phyloP scores from a whole-genome alignment of 2,888 invertebrate genomes.

The Lumbricus terrestris region DNA sequence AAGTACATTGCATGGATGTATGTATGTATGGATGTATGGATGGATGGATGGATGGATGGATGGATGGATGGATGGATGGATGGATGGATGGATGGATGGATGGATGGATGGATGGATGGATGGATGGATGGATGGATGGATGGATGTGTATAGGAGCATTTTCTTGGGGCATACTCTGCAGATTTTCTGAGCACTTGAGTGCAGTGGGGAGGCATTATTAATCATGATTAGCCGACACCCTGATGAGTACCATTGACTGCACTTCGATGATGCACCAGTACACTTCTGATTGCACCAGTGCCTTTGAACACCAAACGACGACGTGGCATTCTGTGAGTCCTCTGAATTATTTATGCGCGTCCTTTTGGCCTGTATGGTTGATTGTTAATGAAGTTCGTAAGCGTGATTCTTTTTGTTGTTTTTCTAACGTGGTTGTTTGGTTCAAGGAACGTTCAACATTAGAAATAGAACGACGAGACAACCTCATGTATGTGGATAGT shows the following conservation, averaged over 20 bases:
- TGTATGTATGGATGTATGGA: too few species aligned
- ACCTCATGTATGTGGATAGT: not conserved
- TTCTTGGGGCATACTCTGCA: not conserved
- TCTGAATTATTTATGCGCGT: not conserved
- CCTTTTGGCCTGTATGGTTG: not conserved
- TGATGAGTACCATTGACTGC: not conserved
- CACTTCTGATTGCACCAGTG: not conserved
- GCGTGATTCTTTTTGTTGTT: too few species aligned
- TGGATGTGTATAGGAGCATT: too few species aligned
- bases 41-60: too few species aligned
- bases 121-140: too few species aligned
- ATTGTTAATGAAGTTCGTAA: not conserved
- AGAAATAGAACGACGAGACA: not conserved
- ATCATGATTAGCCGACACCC: not conserved
- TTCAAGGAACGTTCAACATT: too few species aligned
- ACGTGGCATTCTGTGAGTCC: not conserved
- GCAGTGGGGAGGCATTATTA: not conserved
- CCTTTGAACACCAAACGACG: not conserved
- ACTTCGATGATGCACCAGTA: not conserved
- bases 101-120: too few species aligned
- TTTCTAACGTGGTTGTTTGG: too few species aligned
- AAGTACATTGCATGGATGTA: too few species aligned
- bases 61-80: too few species aligned
- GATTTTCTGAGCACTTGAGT: not conserved
- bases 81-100: too few species aligned